Evolutionary conservation across 2,797 vertebrate genomes (phyloP), one percentile per base, ranked within the genome.

Genomic region (Serranus cabrilla): DNA sequence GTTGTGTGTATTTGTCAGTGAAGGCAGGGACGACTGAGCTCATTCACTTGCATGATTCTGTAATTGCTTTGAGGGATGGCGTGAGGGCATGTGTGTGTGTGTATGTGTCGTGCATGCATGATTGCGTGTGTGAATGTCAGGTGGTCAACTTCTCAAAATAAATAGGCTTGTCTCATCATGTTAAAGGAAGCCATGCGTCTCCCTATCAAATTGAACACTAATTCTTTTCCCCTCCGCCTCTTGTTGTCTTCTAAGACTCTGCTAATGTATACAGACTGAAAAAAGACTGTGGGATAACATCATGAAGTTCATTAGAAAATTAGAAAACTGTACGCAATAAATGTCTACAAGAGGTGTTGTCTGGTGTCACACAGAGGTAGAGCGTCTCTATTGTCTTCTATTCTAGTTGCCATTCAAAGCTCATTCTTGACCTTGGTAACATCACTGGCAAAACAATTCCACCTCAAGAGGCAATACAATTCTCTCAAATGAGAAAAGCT

Each of bases 21-120:
- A 76, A 59, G 66, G 21, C 50, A 76, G 73, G 56, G 62, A 60
- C 78, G 56, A 21, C 71, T 67, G 71, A 78, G 78, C 82, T 74
- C 69, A 84, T 84, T 87, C 74, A 77, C 78, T 80, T 77, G 77
- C 74, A 62, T 82, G 72, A 71, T 71, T 89, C 72, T 76, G 67
- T 84, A 86, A 86, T 90, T 90, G 58, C 76, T 84, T 76, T 76
- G 74, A 83, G 70, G 37, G 23, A 75, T 59, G 40, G 40, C 63
- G 66, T 31, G 56, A 62, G 71, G 60, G 31, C 34, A 62, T 72
- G 14, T 61, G 2, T 52, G 21, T 23, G 39, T 2, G 47, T 47
- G 5, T 51, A 55, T n/a, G 61, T 4, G 45, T 56, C 20, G 21
- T 23, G n/a, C 20, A 18, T 49, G 25, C 47, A 27, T 50, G 71